These are phyloP conservation scores for Leiothrix lutea DNA, from an alignment of 2,113 vertebrate species.

Conservation along the genomic window DNA sequence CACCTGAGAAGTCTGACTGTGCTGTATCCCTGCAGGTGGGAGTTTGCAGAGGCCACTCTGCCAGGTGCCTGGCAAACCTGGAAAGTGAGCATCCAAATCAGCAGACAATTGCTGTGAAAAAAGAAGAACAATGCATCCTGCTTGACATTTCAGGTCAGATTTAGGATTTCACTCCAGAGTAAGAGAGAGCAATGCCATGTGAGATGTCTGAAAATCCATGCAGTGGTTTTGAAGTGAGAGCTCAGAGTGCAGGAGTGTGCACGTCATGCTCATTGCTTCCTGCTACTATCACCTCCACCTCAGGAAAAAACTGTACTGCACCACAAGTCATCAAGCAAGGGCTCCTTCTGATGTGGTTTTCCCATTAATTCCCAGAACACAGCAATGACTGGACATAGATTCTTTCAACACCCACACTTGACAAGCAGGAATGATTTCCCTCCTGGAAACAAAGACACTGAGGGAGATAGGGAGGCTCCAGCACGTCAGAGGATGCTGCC, in stretches of 20 bases:
- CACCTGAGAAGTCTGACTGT: not conserved
- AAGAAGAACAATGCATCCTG: not conserved
- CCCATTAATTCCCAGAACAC: not conserved
- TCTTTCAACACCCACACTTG: not conserved
- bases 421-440: not conserved
- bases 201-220: not conserved
- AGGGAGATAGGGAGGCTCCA: not conserved
- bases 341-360: not conserved
- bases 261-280: rapidly evolving
- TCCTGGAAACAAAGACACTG: not conserved
- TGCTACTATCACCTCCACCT: not conserved
- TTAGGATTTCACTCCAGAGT: not conserved
- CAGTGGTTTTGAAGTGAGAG: not conserved
- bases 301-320: not conserved
- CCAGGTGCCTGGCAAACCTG: not conserved
- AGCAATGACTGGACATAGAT: not conserved
- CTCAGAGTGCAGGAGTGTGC: not conserved
- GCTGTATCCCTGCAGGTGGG: not conserved
- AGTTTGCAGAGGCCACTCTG: not conserved
- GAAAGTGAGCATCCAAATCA: not conserved
- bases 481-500: not conserved
- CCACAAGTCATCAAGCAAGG: not conserved
- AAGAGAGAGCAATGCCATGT: not conserved
- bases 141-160: not conserved
- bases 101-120: not conserved